Conservation (phyloP, 2,888 invertebrate species). For the Phytoseiulus persimilis region DNA sequence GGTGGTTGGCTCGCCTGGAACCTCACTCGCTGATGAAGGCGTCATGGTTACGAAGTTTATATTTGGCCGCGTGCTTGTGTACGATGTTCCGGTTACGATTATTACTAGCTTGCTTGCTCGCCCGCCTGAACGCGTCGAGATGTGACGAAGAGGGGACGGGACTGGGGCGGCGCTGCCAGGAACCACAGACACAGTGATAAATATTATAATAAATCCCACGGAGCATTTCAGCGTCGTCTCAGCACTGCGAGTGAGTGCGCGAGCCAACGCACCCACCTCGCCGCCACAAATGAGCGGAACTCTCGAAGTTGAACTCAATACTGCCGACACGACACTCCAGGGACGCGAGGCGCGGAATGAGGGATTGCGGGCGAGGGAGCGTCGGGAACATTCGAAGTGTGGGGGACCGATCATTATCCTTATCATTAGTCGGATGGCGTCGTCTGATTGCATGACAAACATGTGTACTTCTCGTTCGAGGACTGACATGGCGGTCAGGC, state of each 20-base stretch:
- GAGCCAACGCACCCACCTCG: neutral
- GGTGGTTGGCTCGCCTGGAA: neutral
- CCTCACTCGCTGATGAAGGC: neutral
- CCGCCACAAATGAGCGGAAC: neutral
- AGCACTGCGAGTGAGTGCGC: neutral
- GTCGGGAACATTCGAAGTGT: neutral
- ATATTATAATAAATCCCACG: neutral
- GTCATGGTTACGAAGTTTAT: neutral
- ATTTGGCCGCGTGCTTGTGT: neutral
- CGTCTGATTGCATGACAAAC: constrained; percentile 5
- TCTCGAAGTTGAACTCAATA: neutral
- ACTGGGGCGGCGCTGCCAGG: neutral
- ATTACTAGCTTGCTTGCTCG: neutral
- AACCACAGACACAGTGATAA: neutral
- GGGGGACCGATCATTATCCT: neutral
- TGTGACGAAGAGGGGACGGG: neutral
- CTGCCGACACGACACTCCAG: neutral
- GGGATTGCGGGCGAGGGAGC: neutral
- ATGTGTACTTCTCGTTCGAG: neutral
- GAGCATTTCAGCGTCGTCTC: neutral
- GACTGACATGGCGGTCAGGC: neutral
- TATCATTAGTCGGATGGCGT: neutral
- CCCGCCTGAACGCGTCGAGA: neutral
- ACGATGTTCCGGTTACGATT: constrained; percentile 5
- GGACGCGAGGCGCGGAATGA: neutral